These are phyloP conservation scores for Hyles lineata DNA, from an alignment of 2,888 invertebrate species.

Conservation along the genomic window DNA sequence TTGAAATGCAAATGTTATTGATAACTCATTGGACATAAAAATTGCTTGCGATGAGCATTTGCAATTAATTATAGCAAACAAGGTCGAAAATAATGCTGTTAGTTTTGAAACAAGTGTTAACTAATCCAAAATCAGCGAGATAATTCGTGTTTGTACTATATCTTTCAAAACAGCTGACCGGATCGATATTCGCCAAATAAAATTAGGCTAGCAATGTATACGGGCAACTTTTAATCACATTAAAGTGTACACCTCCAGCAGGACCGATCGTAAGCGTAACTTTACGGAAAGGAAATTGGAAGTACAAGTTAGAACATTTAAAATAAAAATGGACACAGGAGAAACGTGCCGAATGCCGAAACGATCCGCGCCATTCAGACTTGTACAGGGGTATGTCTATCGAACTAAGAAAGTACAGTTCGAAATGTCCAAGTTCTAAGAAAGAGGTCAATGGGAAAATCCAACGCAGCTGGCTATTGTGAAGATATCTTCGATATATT, in stretches of 20 bases:
- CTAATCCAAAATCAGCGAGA: not conserved
- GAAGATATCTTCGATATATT: constrained; percentile 32
- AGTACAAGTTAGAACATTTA: no score
- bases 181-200: no score
- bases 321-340: no score
- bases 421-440: not conserved
- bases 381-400: not conserved
- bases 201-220: no score
- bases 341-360: constrained; percentile 1
- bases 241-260: no score
- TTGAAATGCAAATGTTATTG: not conserved
- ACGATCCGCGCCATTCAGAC: not conserved
- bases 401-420: constrained; percentile 2
- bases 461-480: constrained; percentile 4
- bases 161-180: no score
- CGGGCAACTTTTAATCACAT: no score
- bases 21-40: not conserved
- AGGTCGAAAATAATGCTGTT: not conserved
- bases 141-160: no score
- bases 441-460: constrained; percentile 3
- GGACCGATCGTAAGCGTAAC: no score
- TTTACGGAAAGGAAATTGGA: no score
- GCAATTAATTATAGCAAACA: not conserved
- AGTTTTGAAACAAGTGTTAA: not conserved
- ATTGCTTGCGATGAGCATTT: not conserved